These are phyloP conservation scores for Lepisosteus oculatus DNA, from an alignment of 2,113 vertebrate species.

Conservation along the genomic window DNA sequence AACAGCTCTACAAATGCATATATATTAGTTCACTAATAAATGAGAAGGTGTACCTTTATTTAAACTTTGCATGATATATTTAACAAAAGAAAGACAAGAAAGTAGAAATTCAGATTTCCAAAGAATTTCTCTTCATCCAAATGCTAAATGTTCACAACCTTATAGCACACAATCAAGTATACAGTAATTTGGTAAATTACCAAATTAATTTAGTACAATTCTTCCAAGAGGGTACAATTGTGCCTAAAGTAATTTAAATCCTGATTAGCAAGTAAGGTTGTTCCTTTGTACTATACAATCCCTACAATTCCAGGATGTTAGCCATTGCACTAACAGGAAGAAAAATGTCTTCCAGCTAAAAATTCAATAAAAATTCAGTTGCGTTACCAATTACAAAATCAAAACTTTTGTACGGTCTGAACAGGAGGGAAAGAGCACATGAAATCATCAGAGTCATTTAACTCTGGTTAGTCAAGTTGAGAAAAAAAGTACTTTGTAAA, in stretches of 20 bases:
- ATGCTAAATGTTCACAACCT: neutral
- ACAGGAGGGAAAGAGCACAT: neutral
- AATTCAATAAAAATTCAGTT: slow-evolving; percentile 42
- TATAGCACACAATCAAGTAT: neutral
- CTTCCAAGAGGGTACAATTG: slow-evolving; percentile 6
- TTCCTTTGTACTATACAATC: neutral
- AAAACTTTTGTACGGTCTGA: slow-evolving; percentile 13
- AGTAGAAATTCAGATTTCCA: slow-evolving; percentile 1
- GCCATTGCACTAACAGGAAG: slow-evolving; percentile 28
- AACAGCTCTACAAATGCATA: neutral
- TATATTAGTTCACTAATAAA: slow-evolving; percentile 13
- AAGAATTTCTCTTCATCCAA: no score
- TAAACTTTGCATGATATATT: neutral
- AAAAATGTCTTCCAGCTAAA: slow-evolving; percentile 36
- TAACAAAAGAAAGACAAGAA: neutral
- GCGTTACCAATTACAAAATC: slow-evolving; percentile 32
- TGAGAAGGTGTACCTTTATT: neutral
- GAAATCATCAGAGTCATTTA: slow-evolving; percentile 3
- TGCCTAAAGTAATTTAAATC: slow-evolving; percentile 6
- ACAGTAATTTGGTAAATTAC: slow-evolving; percentile 4
- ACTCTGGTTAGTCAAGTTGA: no score
- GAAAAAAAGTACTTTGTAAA: slow-evolving; percentile 18
- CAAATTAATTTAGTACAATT: slow-evolving; percentile 3
- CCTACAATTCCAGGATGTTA: slow-evolving; percentile 8
- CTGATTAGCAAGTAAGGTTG: neutral